Conservation (phyloP, 1,140 invertebrate species). For the Lutraria rhynchaena region DNA sequence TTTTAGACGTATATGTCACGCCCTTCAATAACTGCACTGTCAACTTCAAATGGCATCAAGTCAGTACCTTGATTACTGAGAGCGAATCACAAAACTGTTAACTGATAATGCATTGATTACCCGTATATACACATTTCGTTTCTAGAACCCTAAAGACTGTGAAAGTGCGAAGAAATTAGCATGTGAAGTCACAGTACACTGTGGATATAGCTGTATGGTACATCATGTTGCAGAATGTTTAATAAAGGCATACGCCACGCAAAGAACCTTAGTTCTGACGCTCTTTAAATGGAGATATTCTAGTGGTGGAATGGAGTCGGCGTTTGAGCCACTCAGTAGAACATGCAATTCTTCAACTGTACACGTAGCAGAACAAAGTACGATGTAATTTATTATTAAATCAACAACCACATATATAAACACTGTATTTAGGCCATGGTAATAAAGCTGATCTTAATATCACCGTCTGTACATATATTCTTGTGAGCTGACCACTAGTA, state of each 20-base stretch:
- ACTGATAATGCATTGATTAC: no score
- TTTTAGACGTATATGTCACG: no score
- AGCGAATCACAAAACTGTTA: no score
- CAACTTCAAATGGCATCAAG: no score
- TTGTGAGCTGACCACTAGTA: no score
- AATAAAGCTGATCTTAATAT: no score
- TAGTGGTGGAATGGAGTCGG: constrained; percentile 95
- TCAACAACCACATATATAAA: no score
- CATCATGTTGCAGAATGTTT: constrained; percentile 99
- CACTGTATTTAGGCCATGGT: no score
- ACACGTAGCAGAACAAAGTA: constrained; percentile 34
- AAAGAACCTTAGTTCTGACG: constrained; percentile 96
- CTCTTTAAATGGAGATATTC: constrained; percentile 97
- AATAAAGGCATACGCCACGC: constrained; percentile 96
- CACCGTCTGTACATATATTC: no score
- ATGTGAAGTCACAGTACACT: constrained; percentile 99
- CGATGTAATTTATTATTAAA: no score
- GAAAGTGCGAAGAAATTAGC: constrained; percentile 93
- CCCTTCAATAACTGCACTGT: no score
- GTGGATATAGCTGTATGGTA: constrained; percentile 97
- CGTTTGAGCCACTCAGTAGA: constrained; percentile 95
- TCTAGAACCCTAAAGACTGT: constrained; percentile 93
- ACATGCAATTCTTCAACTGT: constrained; percentile 86
- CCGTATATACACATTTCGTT: constrained; percentile 16
- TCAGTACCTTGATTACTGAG: no score